Percentiles rank a stretch among this genome's conserved stretches.
These are phyloP conservation scores for Artibeus jamaicensis DNA, from an alignment of 2,797 vertebrate genomes.

Conservation along the genomic window DNA sequence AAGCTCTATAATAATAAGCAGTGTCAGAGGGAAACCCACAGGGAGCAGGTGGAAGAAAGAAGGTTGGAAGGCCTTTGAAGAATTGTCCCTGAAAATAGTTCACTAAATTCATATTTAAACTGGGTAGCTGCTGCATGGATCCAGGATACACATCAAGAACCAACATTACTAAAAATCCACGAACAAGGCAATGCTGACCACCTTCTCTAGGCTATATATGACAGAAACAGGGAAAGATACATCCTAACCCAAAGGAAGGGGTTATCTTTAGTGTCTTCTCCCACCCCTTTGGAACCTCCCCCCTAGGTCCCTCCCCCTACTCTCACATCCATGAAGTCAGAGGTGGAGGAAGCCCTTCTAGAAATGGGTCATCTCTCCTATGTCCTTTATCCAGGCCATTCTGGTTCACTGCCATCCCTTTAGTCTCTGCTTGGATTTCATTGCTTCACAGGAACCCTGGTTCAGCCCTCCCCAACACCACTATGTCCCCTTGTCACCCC, in stretches of 20 bases:
- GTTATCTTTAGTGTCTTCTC: background rate
- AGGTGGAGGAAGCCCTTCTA: background rate
- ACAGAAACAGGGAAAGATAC: background rate
- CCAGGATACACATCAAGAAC: background rate
- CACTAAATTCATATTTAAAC: background rate
- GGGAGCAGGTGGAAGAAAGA: background rate
- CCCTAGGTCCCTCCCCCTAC: background rate
- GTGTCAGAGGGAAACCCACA: background rate
- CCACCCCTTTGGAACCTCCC: fast-evolving
- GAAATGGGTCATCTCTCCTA: background rate
- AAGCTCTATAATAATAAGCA: background rate
- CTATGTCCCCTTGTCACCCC: background rate
- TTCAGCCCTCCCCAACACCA: background rate
- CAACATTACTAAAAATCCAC: background rate
- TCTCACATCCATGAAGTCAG: background rate
- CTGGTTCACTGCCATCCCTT: background rate
- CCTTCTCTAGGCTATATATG: background rate
- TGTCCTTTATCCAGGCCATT: background rate
- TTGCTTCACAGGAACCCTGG: background rate
- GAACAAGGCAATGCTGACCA: background rate
- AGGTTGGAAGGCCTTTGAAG: background rate
- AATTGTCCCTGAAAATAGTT: background rate
- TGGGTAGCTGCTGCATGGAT: background rate
- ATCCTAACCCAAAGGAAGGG: background rate
- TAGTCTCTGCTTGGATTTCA: background rate